These are phyloP conservation scores for Heteromurus nitidus DNA, from an alignment of 2,888 invertebrate species.

Conservation along the genomic window DNA sequence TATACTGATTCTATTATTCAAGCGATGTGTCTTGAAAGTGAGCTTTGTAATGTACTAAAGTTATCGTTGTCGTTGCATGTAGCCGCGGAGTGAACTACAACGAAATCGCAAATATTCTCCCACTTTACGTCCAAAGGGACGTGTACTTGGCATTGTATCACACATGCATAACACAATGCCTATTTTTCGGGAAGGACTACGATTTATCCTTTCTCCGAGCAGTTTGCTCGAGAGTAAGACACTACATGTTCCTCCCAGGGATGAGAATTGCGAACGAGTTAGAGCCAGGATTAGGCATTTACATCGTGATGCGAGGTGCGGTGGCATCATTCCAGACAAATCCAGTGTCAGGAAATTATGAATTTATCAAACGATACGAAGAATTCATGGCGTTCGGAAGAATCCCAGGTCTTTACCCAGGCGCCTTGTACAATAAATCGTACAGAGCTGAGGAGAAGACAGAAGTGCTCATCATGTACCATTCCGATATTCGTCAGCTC, in stretches of 20 bases:
- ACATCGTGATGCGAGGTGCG: conserved; percentile 67
- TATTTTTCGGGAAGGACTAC: conserved; percentile 50
- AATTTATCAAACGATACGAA: conserved; percentile 66
- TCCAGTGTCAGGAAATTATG: conserved; percentile 49
- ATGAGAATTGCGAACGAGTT: conserved; percentile 65
- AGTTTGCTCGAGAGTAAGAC: conserved; percentile 62
- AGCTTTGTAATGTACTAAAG: background rate
- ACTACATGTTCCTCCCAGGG: conserved; percentile 66
- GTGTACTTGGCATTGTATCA: conserved; percentile 66
- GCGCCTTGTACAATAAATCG: conserved; percentile 67
- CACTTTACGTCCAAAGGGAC: conserved; percentile 61
- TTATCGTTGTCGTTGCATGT: background rate
- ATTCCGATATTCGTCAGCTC: conserved; percentile 61
- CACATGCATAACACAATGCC: conserved; percentile 45
- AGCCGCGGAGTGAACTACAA: conserved; percentile 66
- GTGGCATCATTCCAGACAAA: conserved; percentile 64
- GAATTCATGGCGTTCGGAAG: conserved; percentile 63
- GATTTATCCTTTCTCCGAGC: conserved; percentile 61
- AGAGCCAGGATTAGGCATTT: conserved; percentile 64
- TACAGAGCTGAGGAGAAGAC: conserved; percentile 67
- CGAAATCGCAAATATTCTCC: conserved; percentile 63
- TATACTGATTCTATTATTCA: background rate
- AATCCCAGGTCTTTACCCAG: conserved; percentile 66
- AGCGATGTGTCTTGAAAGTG: background rate
- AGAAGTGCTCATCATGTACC: conserved; percentile 64